phyloP scores from a whole-genome alignment of 2,797 vertebrate species.

The Muscicapa striata region DNA sequence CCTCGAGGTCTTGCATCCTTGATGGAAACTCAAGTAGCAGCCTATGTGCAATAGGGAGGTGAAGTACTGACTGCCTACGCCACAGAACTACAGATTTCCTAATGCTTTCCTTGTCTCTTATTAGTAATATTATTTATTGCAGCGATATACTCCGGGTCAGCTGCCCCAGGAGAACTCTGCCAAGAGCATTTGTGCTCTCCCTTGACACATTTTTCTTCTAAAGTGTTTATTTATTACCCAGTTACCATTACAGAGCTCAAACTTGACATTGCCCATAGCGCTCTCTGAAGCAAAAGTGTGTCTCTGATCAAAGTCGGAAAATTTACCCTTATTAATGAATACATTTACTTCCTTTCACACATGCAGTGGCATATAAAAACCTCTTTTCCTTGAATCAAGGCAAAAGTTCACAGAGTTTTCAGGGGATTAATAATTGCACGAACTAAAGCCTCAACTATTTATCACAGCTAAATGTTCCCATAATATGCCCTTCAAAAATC shows the following conservation, averaged over 20 bases:
- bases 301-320: fast-evolving
- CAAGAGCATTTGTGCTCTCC: not conserved
- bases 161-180: not conserved
- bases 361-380: not conserved
- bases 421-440: not conserved
- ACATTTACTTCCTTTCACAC: not conserved
- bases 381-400: not conserved
- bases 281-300: fast-evolving
- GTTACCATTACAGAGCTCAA: not conserved
- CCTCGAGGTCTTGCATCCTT: no score
- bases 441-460: not conserved
- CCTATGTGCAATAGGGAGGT: fast-evolving
- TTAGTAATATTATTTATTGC: not conserved
- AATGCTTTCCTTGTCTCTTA: not conserved
- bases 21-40: fast-evolving
- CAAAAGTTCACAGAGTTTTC: not conserved
- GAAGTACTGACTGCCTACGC: fast-evolving
- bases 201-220: not conserved
- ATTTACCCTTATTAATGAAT: not conserved
- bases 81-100: not conserved
- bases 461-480: not conserved
- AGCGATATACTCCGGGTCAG: fast-evolving
- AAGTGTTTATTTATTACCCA: not conserved
- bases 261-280: fast-evolving
- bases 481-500: not conserved